phyloP scores from a whole-genome alignment of 2,113 vertebrate species.

The Nicator chloris region DNA sequence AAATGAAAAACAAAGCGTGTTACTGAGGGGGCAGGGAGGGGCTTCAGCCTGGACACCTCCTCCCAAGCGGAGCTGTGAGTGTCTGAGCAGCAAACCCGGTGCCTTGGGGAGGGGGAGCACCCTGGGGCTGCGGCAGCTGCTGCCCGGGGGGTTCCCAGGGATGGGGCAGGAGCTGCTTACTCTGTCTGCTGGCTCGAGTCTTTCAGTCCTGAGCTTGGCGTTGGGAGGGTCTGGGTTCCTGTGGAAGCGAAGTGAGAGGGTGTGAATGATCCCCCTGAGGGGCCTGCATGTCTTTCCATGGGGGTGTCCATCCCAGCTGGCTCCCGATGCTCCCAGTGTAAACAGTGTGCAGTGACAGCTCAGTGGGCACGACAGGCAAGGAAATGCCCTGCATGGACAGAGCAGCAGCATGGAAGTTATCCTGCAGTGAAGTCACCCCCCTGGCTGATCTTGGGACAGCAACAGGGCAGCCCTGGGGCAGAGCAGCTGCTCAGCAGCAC shows the following conservation, averaged over 20 bases:
- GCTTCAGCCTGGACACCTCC: not conserved
- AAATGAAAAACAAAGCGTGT: not conserved
- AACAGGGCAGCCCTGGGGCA: not conserved
- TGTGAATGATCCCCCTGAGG: not conserved
- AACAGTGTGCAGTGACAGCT: not conserved
- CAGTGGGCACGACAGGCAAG: fast-evolving
- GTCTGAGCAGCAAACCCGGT: fast-evolving
- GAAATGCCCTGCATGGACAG: not conserved
- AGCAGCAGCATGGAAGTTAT: not conserved
- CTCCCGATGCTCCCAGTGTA: not conserved
- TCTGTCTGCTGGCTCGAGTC: slow-evolving; percentile 80
- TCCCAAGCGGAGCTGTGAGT: fast-evolving
- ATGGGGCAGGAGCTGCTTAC: slow-evolving; percentile 37
- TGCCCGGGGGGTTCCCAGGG: fast-evolving
- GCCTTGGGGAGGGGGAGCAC: fast-evolving
- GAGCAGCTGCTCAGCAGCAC: not conserved
- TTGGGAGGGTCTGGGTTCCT: slow-evolving; percentile 72
- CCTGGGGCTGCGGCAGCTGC: fast-evolving
- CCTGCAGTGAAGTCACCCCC: not conserved
- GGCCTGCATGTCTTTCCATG: fast-evolving
- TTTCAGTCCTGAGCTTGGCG: not conserved
- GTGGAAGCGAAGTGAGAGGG: not conserved
- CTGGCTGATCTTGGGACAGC: not conserved
- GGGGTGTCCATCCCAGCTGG: fast-evolving
- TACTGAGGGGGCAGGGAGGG: not conserved